Conservation (phyloP, 2,888 invertebrate genomes). For the Dascillus cervinus region DNA sequence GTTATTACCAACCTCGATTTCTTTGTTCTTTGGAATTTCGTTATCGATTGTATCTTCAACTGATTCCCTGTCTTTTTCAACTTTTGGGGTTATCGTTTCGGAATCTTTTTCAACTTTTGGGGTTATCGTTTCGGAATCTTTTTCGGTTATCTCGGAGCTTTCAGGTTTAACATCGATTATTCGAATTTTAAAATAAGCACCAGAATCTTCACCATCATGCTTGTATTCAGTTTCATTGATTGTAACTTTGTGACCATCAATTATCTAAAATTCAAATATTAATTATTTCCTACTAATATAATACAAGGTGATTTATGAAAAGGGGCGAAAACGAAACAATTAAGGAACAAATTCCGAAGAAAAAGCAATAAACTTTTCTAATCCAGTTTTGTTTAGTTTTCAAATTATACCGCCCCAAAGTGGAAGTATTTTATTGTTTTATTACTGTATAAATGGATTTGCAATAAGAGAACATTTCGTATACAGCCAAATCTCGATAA, state of each 20-base stretch:
- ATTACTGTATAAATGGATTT: too few species aligned
- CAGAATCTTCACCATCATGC: constrained; percentile 34
- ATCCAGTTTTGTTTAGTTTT: too few species aligned
- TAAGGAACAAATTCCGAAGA: too few species aligned
- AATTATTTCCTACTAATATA: too few species aligned
- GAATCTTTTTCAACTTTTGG: constrained; percentile 13
- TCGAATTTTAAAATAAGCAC: constrained; percentile 41
- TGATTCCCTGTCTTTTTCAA: constrained; percentile 27
- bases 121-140: constrained; percentile 13
- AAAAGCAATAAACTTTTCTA: too few species aligned
- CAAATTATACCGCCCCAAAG: too few species aligned
- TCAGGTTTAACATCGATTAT: constrained; percentile 43
- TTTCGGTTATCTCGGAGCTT: constrained; percentile 11
- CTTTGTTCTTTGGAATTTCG: constrained; percentile 31
- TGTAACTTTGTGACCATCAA: constrained; percentile 47
- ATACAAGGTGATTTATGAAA: too few species aligned
- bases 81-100: constrained; percentile 9
- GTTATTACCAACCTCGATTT: constrained; percentile 34
- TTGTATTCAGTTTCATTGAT: constrained; percentile 48
- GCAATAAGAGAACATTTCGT: too few species aligned
- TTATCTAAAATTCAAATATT: constrained; percentile 45
- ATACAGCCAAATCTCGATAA: too few species aligned
- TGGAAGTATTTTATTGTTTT: too few species aligned
- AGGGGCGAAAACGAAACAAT: too few species aligned
- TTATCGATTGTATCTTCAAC: constrained; percentile 28